Conservation (phyloP, 2,888 invertebrate genomes). For the Coleophora deauratella region DNA sequence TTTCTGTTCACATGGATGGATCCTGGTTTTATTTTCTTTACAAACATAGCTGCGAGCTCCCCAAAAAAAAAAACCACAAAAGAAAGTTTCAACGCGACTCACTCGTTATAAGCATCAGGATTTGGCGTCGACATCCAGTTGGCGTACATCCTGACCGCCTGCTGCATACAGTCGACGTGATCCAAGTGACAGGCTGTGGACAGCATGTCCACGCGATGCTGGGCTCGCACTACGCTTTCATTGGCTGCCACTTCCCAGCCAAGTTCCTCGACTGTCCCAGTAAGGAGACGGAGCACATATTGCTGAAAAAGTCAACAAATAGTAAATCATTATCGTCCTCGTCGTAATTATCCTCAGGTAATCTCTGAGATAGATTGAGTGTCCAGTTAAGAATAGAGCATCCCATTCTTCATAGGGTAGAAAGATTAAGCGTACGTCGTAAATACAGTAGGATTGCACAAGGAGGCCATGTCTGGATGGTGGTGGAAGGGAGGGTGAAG, state of each 20-base stretch:
- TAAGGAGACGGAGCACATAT: slow-evolving; percentile 78
- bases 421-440: no score
- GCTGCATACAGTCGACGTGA: slow-evolving; percentile 81
- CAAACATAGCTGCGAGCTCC: no score
- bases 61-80: no score
- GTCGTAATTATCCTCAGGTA: no score
- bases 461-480: no score
- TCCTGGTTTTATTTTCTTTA: no score
- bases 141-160: slow-evolving; percentile 81
- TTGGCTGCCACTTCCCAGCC: slow-evolving; percentile 78
- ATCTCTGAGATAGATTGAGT: no score
- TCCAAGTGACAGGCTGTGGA: slow-evolving; percentile 85
- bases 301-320: slow-evolving; percentile 56
- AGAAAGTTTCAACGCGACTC: slow-evolving; percentile 39
- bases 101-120: slow-evolving; percentile 85
- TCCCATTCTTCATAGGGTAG: no score
- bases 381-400: no score
- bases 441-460: no score
- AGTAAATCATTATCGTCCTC: background rate
- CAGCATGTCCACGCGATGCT: slow-evolving; percentile 81
- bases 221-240: slow-evolving; percentile 80
- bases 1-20: no score
- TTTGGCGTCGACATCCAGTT: slow-evolving; percentile 83
- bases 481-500: no score
- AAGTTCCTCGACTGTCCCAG: slow-evolving; percentile 78